Evolutionary conservation across 2,797 vertebrate genomes (phyloP), one percentile per base, ranked within the genome.

Genomic region (Anomalospiza imberbis): DNA sequence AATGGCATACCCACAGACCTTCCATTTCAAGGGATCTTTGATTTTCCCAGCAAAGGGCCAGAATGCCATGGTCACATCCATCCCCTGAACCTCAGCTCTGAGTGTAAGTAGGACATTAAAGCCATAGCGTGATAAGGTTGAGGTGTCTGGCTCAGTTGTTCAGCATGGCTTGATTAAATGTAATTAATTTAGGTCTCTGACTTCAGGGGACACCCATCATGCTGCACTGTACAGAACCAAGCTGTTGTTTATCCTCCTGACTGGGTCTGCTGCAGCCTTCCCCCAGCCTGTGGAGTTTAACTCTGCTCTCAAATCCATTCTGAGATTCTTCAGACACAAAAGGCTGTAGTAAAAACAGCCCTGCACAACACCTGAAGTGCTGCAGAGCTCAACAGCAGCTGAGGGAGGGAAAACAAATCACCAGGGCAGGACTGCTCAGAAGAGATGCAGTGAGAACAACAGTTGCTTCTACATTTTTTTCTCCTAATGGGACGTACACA

Each of bases 161-260:
- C 96, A 96, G 96, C 92, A 83, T 86, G 96, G 90, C 94, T 95
- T 97, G 97, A 97, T 97, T 98, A 97, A 97, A 97, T 58, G 81
- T 91, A 96, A 97, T 96, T 97, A 97, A 97, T 97, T 97, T 94
- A 81, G 88, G 95, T 93, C 97, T 97, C 97, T 96, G 96, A 97
- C 96, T 98, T 96, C 88, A 94, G 93, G 96, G 96, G 97, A 97
- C 93, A 91, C 94, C 83, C 85, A 61, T 97, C 97, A 96, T 12
- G 2, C 96, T 81, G 80, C 87, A 82, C 65, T 78, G 83, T 94
- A 85, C 75, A 82, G 89, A 85, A 87, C 89, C 89, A 90, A 94
- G 84, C 88, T 82, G 87, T 95, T 98, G 97, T 97, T 97, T 98
- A 95, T 94, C 95, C 96, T 95, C 88, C 40, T 47, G 62, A 58